phyloP scores from a whole-genome alignment of 2,113 vertebrate species.

The Ctenodactylus gundi region DNA sequence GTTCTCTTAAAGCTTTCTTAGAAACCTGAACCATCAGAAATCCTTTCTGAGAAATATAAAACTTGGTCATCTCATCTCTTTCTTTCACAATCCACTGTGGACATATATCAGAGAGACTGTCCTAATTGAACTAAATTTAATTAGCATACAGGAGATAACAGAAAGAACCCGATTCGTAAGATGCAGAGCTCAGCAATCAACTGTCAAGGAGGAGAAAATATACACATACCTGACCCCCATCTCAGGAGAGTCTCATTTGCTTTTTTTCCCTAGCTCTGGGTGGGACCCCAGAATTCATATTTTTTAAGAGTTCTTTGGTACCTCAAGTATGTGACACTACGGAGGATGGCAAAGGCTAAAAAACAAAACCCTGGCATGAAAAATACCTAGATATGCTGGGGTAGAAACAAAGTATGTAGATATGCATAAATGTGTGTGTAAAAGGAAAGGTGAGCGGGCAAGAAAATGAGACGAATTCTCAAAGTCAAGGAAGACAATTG shows the following conservation, averaged over 20 bases:
- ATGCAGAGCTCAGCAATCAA: not conserved
- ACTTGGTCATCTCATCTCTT: not conserved
- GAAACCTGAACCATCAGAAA: not conserved
- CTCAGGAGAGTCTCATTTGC: slow-evolving; percentile 8
- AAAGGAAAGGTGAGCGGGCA: not conserved
- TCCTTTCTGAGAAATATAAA: not conserved
- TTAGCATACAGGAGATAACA: not conserved
- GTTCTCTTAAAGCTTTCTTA: not conserved
- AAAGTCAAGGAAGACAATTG: not conserved
- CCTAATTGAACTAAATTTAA: not conserved
- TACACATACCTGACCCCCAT: not conserved
- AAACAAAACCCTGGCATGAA: not conserved
- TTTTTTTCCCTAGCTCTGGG: not conserved
- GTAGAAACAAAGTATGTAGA: not conserved
- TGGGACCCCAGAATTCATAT: not conserved
- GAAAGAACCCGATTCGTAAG: too few relatives aligned
- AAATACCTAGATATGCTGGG: not conserved
- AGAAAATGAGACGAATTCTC: not conserved
- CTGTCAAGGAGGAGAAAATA: not conserved
- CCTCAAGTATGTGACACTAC: not conserved
- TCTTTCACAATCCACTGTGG: too few relatives aligned
- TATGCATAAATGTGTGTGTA: not conserved
- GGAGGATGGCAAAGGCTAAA: not conserved
- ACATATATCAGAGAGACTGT: not conserved
- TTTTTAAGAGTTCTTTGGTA: not conserved